phyloP scores from a whole-genome alignment of 2,888 invertebrate genomes.

The Mactromeris polynyma region DNA sequence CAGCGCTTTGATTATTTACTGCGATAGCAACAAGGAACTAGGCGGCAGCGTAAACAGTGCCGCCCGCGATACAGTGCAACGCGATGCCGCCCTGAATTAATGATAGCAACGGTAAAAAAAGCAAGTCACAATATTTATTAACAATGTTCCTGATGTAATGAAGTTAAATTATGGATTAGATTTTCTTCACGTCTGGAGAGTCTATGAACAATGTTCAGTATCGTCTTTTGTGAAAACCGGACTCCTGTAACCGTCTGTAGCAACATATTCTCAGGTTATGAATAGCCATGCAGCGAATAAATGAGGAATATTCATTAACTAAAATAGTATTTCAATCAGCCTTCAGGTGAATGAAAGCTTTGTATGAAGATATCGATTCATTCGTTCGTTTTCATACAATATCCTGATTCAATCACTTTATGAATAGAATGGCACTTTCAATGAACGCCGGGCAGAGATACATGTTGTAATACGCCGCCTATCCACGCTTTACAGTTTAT shows the following conservation, averaged over 20 bases:
- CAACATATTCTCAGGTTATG: not conserved
- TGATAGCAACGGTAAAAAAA: too few species aligned
- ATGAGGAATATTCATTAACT: conserved; percentile 12
- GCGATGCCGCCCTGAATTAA: too few species aligned
- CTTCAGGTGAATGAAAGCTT: conserved; percentile 17
- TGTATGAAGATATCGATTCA: conserved; percentile 31
- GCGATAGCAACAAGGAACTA: too few species aligned
- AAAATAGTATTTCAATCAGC: conserved; percentile 32
- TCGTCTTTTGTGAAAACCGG: not conserved
- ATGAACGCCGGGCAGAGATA: not conserved
- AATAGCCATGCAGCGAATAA: not conserved
- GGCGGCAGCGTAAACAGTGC: too few species aligned
- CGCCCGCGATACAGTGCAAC: too few species aligned
- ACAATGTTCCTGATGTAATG: not conserved
- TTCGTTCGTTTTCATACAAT: not conserved
- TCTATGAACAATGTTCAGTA: not conserved
- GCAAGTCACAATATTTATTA: not conserved
- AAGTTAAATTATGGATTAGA: not conserved
- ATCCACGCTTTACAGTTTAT: not conserved
- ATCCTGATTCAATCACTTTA: not conserved
- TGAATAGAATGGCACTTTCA: not conserved
- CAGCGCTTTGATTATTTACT: too few species aligned
- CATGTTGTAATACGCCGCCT: not conserved
- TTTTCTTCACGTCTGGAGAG: not conserved
- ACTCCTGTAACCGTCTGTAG: not conserved